phyloP scores from a whole-genome alignment of 2,888 invertebrate genomes.

The Clusia tigrina region DNA sequence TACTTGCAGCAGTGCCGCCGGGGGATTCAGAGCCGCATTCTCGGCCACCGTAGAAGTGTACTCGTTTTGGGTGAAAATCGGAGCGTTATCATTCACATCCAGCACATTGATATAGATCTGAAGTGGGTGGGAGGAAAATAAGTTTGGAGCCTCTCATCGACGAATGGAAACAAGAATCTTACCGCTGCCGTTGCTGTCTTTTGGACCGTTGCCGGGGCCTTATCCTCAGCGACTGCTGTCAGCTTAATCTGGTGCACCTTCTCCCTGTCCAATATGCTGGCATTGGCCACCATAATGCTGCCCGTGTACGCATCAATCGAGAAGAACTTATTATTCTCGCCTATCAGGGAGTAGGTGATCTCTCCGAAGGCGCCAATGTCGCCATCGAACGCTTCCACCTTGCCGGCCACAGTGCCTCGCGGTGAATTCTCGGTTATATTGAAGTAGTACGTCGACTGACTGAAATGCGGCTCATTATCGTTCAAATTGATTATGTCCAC shows the following conservation, averaged over 20 bases:
- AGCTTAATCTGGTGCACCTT: constrained; percentile 74
- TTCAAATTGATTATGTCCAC: constrained; percentile 85
- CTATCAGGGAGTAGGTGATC: constrained; percentile 79
- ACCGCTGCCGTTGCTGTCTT: constrained; percentile 80
- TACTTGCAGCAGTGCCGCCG: constrained; percentile 82
- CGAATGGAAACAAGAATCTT: constrained; percentile 40
- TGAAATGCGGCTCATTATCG: constrained; percentile 85
- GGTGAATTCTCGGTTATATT: constrained; percentile 79
- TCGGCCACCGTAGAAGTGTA: constrained; percentile 86
- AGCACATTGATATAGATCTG: constrained; percentile 77
- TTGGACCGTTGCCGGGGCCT: constrained; percentile 74
- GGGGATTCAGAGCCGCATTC: constrained; percentile 80
- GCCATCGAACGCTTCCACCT: constrained; percentile 78
- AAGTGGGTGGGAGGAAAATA: constrained; percentile 12
- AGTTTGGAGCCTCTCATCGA: background rate
- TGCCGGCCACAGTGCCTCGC: constrained; percentile 75
- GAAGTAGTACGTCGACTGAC: constrained; percentile 73
- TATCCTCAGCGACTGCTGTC: constrained; percentile 82
- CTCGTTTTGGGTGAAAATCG: constrained; percentile 78
- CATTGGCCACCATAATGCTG: constrained; percentile 77
- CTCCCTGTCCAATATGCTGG: constrained; percentile 82
- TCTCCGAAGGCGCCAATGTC: constrained; percentile 83
- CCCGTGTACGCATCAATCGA: constrained; percentile 76
- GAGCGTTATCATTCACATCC: constrained; percentile 91
- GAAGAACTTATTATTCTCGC: constrained; percentile 78